These are phyloP conservation scores for Melozone crissalis DNA, from an alignment of 2,113 vertebrate species.

Conservation along the genomic window DNA sequence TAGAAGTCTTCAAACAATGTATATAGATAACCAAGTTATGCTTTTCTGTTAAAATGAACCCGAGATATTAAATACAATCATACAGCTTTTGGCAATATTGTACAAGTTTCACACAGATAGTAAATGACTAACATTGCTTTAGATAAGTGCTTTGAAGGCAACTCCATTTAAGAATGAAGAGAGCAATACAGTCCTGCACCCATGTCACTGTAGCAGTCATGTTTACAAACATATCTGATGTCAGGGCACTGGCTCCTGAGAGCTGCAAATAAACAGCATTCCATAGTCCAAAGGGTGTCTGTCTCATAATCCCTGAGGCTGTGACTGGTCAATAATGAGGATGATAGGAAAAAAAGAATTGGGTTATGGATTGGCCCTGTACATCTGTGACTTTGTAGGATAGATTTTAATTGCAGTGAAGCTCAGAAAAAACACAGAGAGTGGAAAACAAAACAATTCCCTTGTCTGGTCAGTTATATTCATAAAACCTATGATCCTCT, in stretches of 20 bases:
- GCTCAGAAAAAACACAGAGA: not conserved
- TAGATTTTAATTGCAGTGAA: conserved; percentile 17
- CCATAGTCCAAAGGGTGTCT: conserved; percentile 33
- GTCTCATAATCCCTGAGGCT: conserved; percentile 54
- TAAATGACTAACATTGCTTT: conserved; percentile 31
- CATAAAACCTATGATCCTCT: not conserved
- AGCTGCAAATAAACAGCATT: conserved; percentile 33
- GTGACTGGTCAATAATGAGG: conserved; percentile 18
- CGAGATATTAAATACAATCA: conserved; percentile 25
- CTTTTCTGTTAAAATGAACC: conserved; percentile 29
- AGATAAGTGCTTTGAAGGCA: conserved; percentile 34
- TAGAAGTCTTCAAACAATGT: conserved; percentile 26
- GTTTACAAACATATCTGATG: conserved; percentile 47
- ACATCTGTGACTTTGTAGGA: not conserved
- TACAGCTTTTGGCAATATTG: conserved; percentile 36
- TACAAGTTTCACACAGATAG: conserved; percentile 43
- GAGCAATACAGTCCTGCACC: not conserved
- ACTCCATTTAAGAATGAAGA: conserved; percentile 17
- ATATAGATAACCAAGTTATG: conserved; percentile 25
- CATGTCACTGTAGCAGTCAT: not conserved
- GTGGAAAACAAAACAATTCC: not conserved
- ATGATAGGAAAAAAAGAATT: conserved; percentile 11
- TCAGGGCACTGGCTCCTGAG: conserved; percentile 29
- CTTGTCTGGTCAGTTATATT: not conserved
- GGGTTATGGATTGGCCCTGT: conserved; percentile 33